Conservation (phyloP, 2,113 vertebrate genomes). For the Caranx melampygus region DNA sequence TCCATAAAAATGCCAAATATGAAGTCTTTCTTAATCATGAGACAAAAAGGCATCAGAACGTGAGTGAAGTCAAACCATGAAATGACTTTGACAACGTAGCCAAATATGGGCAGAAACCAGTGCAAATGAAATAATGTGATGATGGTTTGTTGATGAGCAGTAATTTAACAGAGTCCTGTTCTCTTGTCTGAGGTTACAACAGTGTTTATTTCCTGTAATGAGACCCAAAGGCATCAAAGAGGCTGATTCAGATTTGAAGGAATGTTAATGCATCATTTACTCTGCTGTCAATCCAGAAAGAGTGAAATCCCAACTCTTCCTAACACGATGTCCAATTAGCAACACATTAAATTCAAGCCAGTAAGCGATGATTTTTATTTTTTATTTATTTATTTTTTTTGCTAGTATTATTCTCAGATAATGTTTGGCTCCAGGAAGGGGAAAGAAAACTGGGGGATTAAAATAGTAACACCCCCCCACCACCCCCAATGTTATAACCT, state of each 20-base stretch:
- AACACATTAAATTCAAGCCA: constrained; percentile 35
- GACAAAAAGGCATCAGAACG: constrained; percentile 15
- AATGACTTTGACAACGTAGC: no score
- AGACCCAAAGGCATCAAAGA: constrained; percentile 56
- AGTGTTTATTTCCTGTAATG: constrained; percentile 1
- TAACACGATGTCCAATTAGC: constrained; percentile 10
- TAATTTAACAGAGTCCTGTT: constrained; percentile 67
- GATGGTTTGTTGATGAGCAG: constrained; percentile 57
- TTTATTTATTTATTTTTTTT: neutral
- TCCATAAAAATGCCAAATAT: constrained; percentile 10
- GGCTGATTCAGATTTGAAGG: constrained; percentile 64
- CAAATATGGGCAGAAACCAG: constrained; percentile 45
- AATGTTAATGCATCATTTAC: constrained; percentile 72
- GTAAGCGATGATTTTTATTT: constrained; percentile 11
- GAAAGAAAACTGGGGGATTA: constrained; percentile 25
- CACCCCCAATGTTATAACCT: constrained; percentile 36
- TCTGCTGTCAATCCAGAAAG: constrained; percentile 7
- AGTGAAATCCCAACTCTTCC: constrained; percentile 28
- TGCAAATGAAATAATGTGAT: constrained; percentile 54
- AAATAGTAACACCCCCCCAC: constrained; percentile 48
- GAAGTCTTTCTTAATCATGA: constrained; percentile 23
- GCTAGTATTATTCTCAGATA: constrained; percentile 16
- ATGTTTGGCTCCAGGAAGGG: constrained; percentile 31
- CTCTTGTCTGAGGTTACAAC: constrained; percentile 32
- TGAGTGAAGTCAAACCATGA: no score